Evolutionary conservation across 2,113 vertebrate species (phyloP), one percentile per base, ranked within the genome.

Genomic region (Globicephala melas): DNA sequence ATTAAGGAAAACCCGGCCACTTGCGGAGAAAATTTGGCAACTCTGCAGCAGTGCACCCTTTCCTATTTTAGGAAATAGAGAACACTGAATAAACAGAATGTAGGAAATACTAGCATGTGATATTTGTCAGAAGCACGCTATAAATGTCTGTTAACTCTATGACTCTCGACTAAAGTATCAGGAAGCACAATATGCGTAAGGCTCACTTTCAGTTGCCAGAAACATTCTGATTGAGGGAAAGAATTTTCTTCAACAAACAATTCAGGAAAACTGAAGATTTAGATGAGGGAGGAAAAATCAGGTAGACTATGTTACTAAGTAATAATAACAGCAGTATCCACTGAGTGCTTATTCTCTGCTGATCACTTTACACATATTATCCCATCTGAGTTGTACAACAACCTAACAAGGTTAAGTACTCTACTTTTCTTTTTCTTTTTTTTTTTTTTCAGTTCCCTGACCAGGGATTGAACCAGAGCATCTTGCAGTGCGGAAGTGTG

Each of bases 31-130:
- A 94, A 80, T 38, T 26, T 41, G 80, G 60, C 73, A 83, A 58
- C 36, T 55, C 47, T 79, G 92, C 74, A 41, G 55, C 44, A 47
- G 53, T 55, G 79, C 5, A 50, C 41, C 55, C 28, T 89, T 91
- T 80, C 55, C 76, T 90, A 74, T 94, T 85, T 97, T 82, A 91
- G 95, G 71, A 95, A 91, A 73, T 26, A 62, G 33, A 92, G 36
- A 81, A 92, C 44, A 80, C 31, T 23, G 41, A 88, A 13, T 77
- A 65, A 88, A 94, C 38, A 86, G 50, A 92, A 95, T 33, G 33
- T 12, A 91, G 81, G 25, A 81, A 91, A 77, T 85, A 89, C 8
- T 28, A 68, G 81, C 62, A 58, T 71, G 73, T 67, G 63, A 38
- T 73, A 71, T 80, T 90, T 76, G 38, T 81, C 65, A 88, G 82